Evolutionary conservation across 2,797 vertebrate species (phyloP).

Genomic region (Ptychadena robeensis): DNA sequence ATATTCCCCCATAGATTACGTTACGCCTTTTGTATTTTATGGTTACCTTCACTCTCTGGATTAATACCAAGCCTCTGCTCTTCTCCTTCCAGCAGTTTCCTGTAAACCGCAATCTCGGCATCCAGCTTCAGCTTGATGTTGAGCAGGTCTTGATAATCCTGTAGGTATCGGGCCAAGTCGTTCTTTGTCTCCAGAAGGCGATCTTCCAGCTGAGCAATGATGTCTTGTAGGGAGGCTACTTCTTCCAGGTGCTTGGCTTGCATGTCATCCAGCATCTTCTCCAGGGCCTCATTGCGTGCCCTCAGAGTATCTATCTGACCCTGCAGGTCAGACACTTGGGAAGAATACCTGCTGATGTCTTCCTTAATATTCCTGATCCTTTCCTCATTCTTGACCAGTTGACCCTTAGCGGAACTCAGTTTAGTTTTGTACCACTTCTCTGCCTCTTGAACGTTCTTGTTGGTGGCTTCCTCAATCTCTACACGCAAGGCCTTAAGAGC

Average conservation of each 20-base stretch:
- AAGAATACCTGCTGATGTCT: slow-evolving; percentile 77
- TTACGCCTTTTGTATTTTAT: background rate
- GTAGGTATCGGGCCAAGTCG: slow-evolving; percentile 76
- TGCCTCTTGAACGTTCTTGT: slow-evolving; percentile 81
- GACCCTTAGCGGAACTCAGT: slow-evolving; percentile 79
- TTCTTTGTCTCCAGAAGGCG: slow-evolving; percentile 82
- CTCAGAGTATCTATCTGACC: slow-evolving; percentile 79
- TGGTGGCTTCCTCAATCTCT: slow-evolving; percentile 79
- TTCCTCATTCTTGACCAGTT: slow-evolving; percentile 77
- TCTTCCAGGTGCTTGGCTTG: slow-evolving; percentile 79
- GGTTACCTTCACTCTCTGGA: slow-evolving; percentile 63
- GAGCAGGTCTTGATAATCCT: slow-evolving; percentile 76
- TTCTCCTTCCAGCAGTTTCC: slow-evolving; percentile 79
- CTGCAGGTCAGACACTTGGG: slow-evolving; percentile 79
- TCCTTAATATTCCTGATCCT: slow-evolving; percentile 80
- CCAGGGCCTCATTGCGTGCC: slow-evolving; percentile 75
- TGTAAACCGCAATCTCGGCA: slow-evolving; percentile 83
- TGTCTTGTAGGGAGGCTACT: slow-evolving; percentile 67
- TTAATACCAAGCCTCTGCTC: slow-evolving; percentile 79
- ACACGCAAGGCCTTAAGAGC: slow-evolving; percentile 75
- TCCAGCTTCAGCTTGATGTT: slow-evolving; percentile 80
- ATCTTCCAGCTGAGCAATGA: slow-evolving; percentile 78
- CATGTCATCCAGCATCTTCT: slow-evolving; percentile 83
- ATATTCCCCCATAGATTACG: background rate
- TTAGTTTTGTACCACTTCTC: slow-evolving; percentile 87